Percentiles rank a stretch among this genome's conserved stretches.
Evolutionary conservation across 1,140 invertebrate genomes (phyloP).

Genomic region (Temnothorax curvispinosus): DNA sequence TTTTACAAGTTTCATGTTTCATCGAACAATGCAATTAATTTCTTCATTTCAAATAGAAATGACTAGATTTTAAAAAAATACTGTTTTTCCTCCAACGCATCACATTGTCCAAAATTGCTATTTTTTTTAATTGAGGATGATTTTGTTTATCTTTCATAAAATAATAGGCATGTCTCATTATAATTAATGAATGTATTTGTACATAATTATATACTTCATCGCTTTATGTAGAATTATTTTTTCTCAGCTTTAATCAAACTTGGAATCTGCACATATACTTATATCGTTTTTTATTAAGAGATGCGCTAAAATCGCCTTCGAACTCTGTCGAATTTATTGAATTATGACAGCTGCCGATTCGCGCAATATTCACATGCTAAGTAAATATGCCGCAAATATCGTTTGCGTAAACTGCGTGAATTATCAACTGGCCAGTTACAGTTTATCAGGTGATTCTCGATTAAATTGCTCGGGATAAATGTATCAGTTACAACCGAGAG

Average conservation of each 20-base stretch:
- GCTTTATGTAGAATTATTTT: neutral
- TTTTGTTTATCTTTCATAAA: neutral
- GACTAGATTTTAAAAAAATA: neutral
- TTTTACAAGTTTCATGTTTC: neutral
- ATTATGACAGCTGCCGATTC: neutral
- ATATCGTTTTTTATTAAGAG: neutral
- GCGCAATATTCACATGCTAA: conserved; percentile 33
- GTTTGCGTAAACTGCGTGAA: conserved; percentile 8
- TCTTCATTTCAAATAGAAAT: neutral
- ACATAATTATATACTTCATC: neutral
- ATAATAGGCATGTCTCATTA: neutral
- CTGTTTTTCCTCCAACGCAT: neutral
- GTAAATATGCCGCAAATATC: conserved; percentile 40
- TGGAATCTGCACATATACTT: neutral
- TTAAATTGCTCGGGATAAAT: conserved; percentile 39
- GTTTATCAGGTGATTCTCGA: neutral
- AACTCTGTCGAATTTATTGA: neutral
- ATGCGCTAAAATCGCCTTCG: neutral
- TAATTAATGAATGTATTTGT: neutral
- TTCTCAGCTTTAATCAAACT: neutral
- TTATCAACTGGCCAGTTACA: neutral
- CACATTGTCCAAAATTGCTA: neutral
- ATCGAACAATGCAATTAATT: neutral
- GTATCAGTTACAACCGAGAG: neutral
- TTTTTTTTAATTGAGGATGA: neutral